These are phyloP conservation scores for Atlantisia rogersi DNA, from an alignment of 2,113 vertebrate species.

Conservation along the genomic window DNA sequence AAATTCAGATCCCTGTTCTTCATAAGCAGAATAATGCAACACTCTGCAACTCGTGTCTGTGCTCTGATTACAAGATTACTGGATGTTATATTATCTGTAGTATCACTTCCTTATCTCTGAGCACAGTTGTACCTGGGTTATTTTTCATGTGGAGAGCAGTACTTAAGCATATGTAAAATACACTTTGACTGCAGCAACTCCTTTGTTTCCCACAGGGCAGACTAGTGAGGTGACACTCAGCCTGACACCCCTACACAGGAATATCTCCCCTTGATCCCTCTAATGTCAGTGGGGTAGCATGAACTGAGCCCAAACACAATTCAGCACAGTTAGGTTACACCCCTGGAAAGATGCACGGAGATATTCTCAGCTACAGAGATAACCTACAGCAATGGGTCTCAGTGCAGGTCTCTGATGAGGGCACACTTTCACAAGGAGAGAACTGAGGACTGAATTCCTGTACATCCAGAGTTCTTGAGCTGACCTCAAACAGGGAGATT, in stretches of 20 bases:
- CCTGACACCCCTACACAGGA: not conserved
- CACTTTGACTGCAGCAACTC: not conserved
- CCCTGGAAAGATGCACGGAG: not conserved
- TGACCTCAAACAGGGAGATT: not conserved
- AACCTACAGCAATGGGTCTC: not conserved
- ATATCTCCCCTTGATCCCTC: not conserved
- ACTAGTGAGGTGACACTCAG: not conserved
- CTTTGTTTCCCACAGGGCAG: not conserved
- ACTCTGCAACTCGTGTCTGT: fast-evolving
- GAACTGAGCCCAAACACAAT: not conserved
- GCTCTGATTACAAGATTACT: not conserved
- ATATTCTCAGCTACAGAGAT: not conserved
- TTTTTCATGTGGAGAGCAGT: not conserved
- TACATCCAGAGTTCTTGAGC: not conserved
- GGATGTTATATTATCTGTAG: not conserved
- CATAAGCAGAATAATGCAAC: fast-evolving
- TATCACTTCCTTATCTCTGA: not conserved
- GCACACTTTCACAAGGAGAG: not conserved
- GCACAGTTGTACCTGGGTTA: not conserved
- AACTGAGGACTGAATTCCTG: not conserved
- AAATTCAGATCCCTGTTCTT: not conserved
- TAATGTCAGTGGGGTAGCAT: fast-evolving
- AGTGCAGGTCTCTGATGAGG: fast-evolving
- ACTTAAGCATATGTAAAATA: fast-evolving
- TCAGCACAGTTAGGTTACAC: fast-evolving